Base-by-base conservation (phyloP, 2,113 vertebrate genomes). In the Lagenorhynchus albirostris region DNA sequence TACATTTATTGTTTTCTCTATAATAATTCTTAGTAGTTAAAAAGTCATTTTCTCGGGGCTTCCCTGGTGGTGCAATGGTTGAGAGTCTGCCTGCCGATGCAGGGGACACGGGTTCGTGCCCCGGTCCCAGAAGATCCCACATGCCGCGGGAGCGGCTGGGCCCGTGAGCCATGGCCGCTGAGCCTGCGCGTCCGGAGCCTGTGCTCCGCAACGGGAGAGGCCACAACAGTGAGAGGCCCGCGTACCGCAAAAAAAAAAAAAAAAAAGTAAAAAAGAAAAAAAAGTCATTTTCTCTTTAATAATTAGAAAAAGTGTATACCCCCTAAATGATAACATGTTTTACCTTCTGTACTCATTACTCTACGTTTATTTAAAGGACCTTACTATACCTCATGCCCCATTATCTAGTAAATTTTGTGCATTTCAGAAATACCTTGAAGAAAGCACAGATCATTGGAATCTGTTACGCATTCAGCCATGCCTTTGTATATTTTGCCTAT, bases 351-450 rank as follows among this genome's bases (percentile, higher is more conserved):
- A 33, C 55, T 92, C 41, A 55, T 73, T 81, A 80, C 18, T 88
- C 71, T 83, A 71, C 29, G 15, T 83, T 89, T 89, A 63, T 79
- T 77, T 53, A 89, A 73, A 81, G 89, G 68, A 47, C 18, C 33
- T 89, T 73, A 33, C 55, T 91, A 31, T 83, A 53, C 84, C 2
- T 83, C 47, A 73, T 60, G 41, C 6, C n/a, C 14, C 25, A 50
- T 79, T 87, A 53, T 79, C 92, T 95, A 77, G 83, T 84, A 92
- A 93, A 96, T 82, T 65, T 88, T 96, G 20, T 95, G 1, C 79
- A 50, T 98, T 98, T 93, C 91, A 98, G 97, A 98, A 98, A 97
- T 92, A 86, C 73, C 88, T 70, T 95, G 68, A 98, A 97, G 36
- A 97, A 91, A 92, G 96, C 85, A 82, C 95, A 98, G 53, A 97